Evolutionary conservation across 2,888 invertebrate genomes (phyloP).

Genomic region (Drosophila infuscata): DNA sequence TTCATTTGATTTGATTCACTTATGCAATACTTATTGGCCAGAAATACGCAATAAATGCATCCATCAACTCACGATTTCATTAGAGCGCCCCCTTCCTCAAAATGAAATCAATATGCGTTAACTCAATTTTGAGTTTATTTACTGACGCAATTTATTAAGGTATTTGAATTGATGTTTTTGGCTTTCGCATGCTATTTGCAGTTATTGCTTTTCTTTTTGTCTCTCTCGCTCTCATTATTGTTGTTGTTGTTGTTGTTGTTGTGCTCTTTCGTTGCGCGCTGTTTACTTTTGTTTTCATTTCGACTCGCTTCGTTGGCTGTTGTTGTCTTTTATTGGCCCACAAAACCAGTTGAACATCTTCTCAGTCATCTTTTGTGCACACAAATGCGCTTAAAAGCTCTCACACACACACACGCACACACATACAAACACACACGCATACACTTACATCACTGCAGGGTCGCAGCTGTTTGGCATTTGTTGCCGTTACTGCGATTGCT

Average conservation of each 20-base stretch:
- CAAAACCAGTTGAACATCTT: slow-evolving; percentile 75
- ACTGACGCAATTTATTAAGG: slow-evolving; percentile 67
- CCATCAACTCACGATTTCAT: slow-evolving; percentile 28
- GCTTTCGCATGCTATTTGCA: slow-evolving; percentile 39
- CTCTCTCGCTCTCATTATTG: slow-evolving; percentile 19
- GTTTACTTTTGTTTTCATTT: slow-evolving; percentile 66
- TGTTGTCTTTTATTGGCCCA: slow-evolving; percentile 64
- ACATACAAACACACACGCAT: slow-evolving; percentile 5
- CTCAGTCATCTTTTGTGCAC: slow-evolving; percentile 43
- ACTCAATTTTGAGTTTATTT: slow-evolving; percentile 61
- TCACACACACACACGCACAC: slow-evolving; percentile 3
- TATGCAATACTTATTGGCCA: slow-evolving; percentile 24
- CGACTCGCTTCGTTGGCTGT: slow-evolving; percentile 39
- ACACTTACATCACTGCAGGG: slow-evolving; percentile 19
- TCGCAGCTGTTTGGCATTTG: slow-evolving; percentile 68
- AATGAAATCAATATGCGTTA: slow-evolving; percentile 17
- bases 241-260: slow-evolving; percentile 13
- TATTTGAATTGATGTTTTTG: slow-evolving; percentile 44
- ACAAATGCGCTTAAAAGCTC: slow-evolving; percentile 20
- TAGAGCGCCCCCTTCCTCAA: slow-evolving; percentile 2
- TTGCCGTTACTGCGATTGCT: slow-evolving; percentile 52
- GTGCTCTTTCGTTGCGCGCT: slow-evolving; percentile 59
- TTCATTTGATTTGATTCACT: slow-evolving; percentile 16
- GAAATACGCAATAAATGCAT: slow-evolving; percentile 20
- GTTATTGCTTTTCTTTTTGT: slow-evolving; percentile 26